A percentile compares a stretch with the other conserved stretches of the same genome.
Evolutionary conservation across 1,140 invertebrate genomes (phyloP).

Genomic region (Zaprionus vittiger): DNA sequence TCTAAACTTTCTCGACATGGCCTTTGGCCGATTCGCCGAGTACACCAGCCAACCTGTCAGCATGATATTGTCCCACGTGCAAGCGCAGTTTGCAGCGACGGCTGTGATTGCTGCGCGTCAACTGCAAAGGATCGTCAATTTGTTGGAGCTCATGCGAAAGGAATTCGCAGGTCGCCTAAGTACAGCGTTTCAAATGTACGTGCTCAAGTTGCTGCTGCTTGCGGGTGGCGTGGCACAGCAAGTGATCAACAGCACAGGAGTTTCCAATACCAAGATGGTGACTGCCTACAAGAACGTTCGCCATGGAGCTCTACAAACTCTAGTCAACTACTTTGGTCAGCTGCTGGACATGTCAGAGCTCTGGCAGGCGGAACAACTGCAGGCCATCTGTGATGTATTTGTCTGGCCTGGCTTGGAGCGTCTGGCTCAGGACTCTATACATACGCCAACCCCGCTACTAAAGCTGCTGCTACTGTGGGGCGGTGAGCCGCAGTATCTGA

Average conservation of each 20-base stretch:
- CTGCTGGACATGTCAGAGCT: slow-evolving; percentile 88
- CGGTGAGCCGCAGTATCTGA: slow-evolving; percentile 56
- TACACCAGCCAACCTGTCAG: slow-evolving; percentile 86
- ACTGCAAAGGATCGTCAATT: slow-evolving; percentile 90
- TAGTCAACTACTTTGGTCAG: slow-evolving; percentile 91
- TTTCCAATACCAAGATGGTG: slow-evolving; percentile 85
- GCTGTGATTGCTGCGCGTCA: slow-evolving; percentile 87
- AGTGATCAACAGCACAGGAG: slow-evolving; percentile 84
- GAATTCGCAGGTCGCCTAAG: slow-evolving; percentile 92
- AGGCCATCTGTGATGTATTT: slow-evolving; percentile 90
- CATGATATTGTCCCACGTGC: slow-evolving; percentile 40
- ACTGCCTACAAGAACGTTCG: slow-evolving; percentile 89
- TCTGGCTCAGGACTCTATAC: slow-evolving; percentile 91
- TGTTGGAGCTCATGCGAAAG: slow-evolving; percentile 92
- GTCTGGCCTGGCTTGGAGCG: slow-evolving; percentile 93
- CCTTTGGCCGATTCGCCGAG: slow-evolving; percentile 90
- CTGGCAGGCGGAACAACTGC: slow-evolving; percentile 90
- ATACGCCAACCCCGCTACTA: slow-evolving; percentile 92
- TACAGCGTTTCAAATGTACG: slow-evolving; percentile 87
- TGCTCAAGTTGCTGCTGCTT: slow-evolving; percentile 90
- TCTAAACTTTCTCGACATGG: slow-evolving; percentile 91
- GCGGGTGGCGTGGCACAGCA: slow-evolving; percentile 87
- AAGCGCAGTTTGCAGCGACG: slow-evolving; percentile 9
- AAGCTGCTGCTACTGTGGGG: slow-evolving; percentile 92
- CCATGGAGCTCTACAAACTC: slow-evolving; percentile 86